Evolutionary conservation across 2,888 invertebrate genomes (phyloP), one percentile per base, ranked within the genome.

Genomic region (Graphium colonna): DNA sequence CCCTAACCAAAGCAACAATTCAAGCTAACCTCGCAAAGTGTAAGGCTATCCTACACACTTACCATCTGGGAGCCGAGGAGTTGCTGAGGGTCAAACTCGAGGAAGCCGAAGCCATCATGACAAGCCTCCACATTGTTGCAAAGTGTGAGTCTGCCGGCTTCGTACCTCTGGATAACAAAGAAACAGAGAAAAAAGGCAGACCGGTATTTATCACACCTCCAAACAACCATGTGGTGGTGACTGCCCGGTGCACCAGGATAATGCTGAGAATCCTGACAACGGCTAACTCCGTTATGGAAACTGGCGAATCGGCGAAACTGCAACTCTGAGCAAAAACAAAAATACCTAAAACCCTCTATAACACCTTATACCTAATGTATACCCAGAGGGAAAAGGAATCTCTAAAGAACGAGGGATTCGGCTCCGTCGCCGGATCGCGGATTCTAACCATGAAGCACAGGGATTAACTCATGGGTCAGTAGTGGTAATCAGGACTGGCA

Each of bases 241-340:
- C 12, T n/a, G 48, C 48, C 38, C 10, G 26, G 10, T 48, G 48
- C 21, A 48, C 48, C 38, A 48, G 13, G 21, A 39, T 48, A 10
- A 48, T 48, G 48, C 21, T 48, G 7, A 40, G 10, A 16, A 51
- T 51, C 12, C 16, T 51, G 10, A 18, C 10, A 36, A 40, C 15
- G 3, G 42, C 42, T 7, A 10, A 42, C 16, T 7, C 17, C 8
- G 17, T 42, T 1, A 18, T n/a, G 42, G 42, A 18, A 4, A 18
- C 16, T 2, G 17, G 1, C 13, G 18, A 42, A 42, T 31, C 31
- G 31, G 10, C 31, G 9, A 10, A 42, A 15, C n/a, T n/a, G n/a
- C n/a, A n/a, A n/a, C 42, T 18, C 17, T 2, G n/a, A 8, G 42
- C 18, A 16, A 10, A 31, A 7, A 31, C 31, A 31, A n/a, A n/a